These are phyloP conservation scores for Lysiphlebus fabarum DNA, from an alignment of 1,140 invertebrate species.

Conservation along the genomic window DNA sequence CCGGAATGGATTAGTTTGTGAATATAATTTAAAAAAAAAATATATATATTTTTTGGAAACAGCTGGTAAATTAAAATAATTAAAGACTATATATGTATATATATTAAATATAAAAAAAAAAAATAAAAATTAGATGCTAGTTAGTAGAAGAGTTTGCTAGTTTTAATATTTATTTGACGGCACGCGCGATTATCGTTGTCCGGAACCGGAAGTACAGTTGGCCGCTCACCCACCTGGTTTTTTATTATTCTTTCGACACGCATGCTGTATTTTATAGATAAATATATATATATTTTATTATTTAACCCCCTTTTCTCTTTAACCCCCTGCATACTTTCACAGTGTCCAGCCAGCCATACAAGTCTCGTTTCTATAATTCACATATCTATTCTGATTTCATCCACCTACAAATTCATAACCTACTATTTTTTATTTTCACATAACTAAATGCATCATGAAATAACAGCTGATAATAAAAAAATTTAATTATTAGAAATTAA, in stretches of 20 bases:
- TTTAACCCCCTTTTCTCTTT: neutral
- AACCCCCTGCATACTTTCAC: constrained; percentile 15
- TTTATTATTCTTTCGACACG: constrained; percentile 30
- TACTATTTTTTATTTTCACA: neutral
- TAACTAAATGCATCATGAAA: neutral
- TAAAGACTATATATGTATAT: neutral
- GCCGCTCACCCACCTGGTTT: constrained; percentile 53
- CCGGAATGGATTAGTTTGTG: no score
- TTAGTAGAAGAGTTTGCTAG: constrained; percentile 13
- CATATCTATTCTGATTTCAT: neutral
- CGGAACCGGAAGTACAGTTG: constrained; percentile 53
- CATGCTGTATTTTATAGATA: neutral
- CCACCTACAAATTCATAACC: neutral
- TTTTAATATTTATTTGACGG: constrained; percentile 21
- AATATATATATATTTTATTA: neutral
- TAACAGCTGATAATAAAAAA: neutral
- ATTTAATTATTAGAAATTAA: no score
- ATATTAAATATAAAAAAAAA: constrained; percentile 5
- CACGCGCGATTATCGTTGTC: constrained; percentile 50
- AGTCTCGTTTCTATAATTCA: constrained; percentile 2
- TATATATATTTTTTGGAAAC: no score
- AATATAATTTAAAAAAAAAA: no score
- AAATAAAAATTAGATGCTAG: constrained; percentile 10
- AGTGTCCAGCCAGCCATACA: constrained; percentile 14
- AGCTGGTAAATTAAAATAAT: constrained; percentile 4